Conservation (phyloP, 2,113 vertebrate genomes). For the Oryzias woworae region DNA sequence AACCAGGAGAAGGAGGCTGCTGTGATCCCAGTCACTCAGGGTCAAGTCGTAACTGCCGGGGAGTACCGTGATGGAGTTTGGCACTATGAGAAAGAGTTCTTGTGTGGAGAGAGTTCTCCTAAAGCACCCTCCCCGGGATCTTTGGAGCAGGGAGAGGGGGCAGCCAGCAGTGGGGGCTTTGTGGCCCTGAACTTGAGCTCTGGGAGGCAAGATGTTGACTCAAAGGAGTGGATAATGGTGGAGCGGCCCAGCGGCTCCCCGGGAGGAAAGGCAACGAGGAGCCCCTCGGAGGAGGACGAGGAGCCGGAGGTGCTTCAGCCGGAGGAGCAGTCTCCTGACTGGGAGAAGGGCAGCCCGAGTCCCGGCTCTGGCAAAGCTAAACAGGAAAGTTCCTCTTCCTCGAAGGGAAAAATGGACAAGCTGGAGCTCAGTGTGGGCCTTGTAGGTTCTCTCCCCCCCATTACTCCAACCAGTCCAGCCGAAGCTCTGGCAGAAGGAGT, state of each 20-base stretch:
- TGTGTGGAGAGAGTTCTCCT: constrained; percentile 80
- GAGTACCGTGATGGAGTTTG: constrained; percentile 82
- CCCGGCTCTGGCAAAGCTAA: constrained; percentile 64
- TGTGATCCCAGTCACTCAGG: constrained; percentile 71
- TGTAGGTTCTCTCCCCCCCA: constrained; percentile 78
- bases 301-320: constrained; percentile 88
- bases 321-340: constrained; percentile 78
- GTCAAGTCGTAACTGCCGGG: constrained; percentile 62
- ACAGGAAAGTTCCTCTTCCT: constrained; percentile 40
- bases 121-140: constrained; percentile 85
- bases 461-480: constrained; percentile 89
- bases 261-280: constrained; percentile 82
- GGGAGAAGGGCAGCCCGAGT: constrained; percentile 69
- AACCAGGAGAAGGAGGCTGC: constrained; percentile 71
- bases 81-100: constrained; percentile 93
- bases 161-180: constrained; percentile 89
- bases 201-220: constrained; percentile 90
- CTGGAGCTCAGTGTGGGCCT: constrained; percentile 83
- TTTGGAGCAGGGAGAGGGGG: constrained; percentile 86
- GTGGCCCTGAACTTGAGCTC: constrained; percentile 94
- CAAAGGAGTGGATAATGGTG: constrained; percentile 96
- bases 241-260: constrained; percentile 83
- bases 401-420: constrained; percentile 79
- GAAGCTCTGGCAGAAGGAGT: constrained; percentile 93
- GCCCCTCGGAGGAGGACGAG: constrained; percentile 91